A percentile compares a stretch with the other conserved stretches of the same genome.
Conservation (phyloP, 2,888 invertebrate species). For the Ashinkailepas kermadecensis region DNA sequence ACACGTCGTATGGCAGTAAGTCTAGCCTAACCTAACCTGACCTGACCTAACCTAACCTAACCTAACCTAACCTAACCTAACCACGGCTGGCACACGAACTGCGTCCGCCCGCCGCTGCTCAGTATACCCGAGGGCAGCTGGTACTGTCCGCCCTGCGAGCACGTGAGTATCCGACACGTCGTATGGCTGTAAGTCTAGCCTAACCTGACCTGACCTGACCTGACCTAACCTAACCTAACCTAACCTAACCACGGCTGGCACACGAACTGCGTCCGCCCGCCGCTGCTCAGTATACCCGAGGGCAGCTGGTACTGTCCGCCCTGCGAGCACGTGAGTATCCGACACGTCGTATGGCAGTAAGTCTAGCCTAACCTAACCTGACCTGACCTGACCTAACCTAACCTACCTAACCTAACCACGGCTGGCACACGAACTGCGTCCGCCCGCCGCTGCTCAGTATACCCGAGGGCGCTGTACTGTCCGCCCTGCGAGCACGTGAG, state of each 20-base stretch:
- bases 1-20: not conserved
- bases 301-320: slow-evolving; percentile 98
- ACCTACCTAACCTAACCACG: slow-evolving; percentile 48
- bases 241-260: slow-evolving; percentile 96
- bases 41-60: no score
- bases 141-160: slow-evolving; percentile 96
- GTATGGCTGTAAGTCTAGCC: no score
- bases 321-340: slow-evolving; percentile 78
- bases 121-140: slow-evolving; percentile 95
- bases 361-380: no score
- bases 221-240: no score
- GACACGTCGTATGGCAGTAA: not conserved
- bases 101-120: slow-evolving; percentile 83
- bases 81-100: slow-evolving; percentile 92
- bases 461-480: slow-evolving; percentile 95
- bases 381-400: no score
- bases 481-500: slow-evolving; percentile 93
- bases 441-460: slow-evolving; percentile 85
- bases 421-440: slow-evolving; percentile 96
- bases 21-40: no score
- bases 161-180: slow-evolving; percentile 55
- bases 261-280: slow-evolving; percentile 86
- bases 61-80: slow-evolving; percentile 41
- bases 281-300: slow-evolving; percentile 87
- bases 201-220: no score